Evolutionary conservation across 1,140 invertebrate species (phyloP).

Genomic region (Globodera rostochiensis): DNA sequence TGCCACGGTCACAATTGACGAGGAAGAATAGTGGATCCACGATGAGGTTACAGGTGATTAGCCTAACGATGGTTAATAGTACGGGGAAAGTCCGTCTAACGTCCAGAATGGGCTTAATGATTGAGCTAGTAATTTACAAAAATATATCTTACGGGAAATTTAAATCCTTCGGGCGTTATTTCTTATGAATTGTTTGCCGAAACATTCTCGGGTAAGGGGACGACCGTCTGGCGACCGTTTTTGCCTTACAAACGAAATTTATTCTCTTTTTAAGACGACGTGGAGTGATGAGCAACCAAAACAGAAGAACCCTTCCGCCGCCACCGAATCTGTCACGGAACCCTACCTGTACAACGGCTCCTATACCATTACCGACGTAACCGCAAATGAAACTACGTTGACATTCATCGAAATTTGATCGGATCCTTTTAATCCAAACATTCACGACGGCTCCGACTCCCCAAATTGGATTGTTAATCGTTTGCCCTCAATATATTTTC

Average conservation of each 20-base stretch:
- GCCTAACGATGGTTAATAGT: not conserved
- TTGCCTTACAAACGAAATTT: not conserved
- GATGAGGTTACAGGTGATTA: not conserved
- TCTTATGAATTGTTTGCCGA: too few relatives aligned
- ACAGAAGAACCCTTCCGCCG: conserved; percentile 13
- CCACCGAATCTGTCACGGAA: conserved; percentile 21
- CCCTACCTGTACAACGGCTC: conserved; percentile 42
- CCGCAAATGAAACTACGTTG: conserved; percentile 29
- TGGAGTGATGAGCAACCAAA: conserved; percentile 18
- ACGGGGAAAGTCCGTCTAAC: not conserved
- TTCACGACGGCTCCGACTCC: too few relatives aligned
- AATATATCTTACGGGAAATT: too few relatives aligned
- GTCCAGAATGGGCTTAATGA: not conserved
- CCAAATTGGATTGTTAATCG: not conserved
- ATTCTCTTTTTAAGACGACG: conserved; percentile 22
- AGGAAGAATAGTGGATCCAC: not conserved
- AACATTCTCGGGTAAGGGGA: too few relatives aligned
- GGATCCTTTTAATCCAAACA: not conserved
- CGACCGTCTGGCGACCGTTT: not conserved
- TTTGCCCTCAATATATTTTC: not conserved
- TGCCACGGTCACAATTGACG: not conserved
- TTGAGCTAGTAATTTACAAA: not conserved
- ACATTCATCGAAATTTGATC: conserved; percentile 44
- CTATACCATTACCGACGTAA: conserved; percentile 37
- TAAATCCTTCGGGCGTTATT: too few relatives aligned